These are phyloP conservation scores for Acrossocheilus fasciatus DNA, from an alignment of 2,797 vertebrate genomes.

Conservation along the genomic window DNA sequence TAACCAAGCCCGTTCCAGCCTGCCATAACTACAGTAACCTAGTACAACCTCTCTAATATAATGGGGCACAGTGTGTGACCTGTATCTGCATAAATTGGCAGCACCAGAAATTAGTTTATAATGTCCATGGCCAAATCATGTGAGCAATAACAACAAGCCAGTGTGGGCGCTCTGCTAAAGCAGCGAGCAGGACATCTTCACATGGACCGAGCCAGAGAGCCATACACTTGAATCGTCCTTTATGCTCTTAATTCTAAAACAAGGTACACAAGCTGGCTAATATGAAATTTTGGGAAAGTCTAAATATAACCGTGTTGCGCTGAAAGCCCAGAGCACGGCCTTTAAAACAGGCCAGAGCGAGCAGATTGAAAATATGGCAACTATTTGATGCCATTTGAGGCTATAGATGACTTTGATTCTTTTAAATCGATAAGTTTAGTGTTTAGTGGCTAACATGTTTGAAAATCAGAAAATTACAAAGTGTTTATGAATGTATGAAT, in stretches of 20 bases:
- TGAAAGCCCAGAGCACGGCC: slow-evolving; percentile 53
- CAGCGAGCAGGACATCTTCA: slow-evolving; percentile 23
- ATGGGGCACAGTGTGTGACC: slow-evolving; percentile 72
- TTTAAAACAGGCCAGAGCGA: slow-evolving; percentile 31
- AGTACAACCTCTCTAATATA: slow-evolving; percentile 54
- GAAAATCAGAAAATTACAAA: slow-evolving; percentile 57
- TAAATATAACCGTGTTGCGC: slow-evolving; percentile 64
- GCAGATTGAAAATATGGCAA: slow-evolving; percentile 43
- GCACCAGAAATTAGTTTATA: slow-evolving; percentile 73
- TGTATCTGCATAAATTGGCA: slow-evolving; percentile 67
- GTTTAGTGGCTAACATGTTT: background rate
- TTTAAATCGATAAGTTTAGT: slow-evolving; percentile 60
- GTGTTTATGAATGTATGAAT: too few relatives aligned
- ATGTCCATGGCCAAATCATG: slow-evolving; percentile 72
- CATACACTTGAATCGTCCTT: slow-evolving; percentile 66
- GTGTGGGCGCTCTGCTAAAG: slow-evolving; percentile 19
- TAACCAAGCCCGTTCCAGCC: background rate
- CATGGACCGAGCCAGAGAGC: slow-evolving; percentile 37
- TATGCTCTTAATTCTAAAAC: slow-evolving; percentile 75
- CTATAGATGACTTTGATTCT: slow-evolving; percentile 68
- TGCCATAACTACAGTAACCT: slow-evolving; percentile 20
- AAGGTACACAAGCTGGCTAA: slow-evolving; percentile 72
- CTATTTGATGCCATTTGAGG: slow-evolving; percentile 63
- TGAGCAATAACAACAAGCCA: slow-evolving; percentile 63
- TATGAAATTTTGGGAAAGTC: slow-evolving; percentile 67